phyloP scores from a whole-genome alignment of 2,888 invertebrate species.

The Colostygia pectinataria region DNA sequence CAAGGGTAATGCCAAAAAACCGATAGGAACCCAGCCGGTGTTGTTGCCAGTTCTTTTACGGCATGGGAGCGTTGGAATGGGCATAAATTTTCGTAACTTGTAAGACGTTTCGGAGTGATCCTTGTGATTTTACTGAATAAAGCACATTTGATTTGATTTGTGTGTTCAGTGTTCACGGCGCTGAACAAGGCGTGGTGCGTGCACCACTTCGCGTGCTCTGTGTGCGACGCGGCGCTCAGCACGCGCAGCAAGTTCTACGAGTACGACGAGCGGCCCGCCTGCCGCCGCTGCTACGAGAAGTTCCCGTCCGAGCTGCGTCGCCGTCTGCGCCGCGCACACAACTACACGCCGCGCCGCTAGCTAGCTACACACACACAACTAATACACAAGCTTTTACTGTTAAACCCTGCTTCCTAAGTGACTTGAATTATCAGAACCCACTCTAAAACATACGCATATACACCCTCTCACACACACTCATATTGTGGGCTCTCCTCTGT shows the following conservation, averaged over 20 bases:
- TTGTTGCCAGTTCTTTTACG: too few species aligned
- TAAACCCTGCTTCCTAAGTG: too few species aligned
- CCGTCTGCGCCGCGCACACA: constrained; percentile 94
- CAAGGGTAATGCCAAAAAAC: too few species aligned
- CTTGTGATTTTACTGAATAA: too few species aligned
- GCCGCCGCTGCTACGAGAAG: constrained; percentile 98
- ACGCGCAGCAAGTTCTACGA: constrained; percentile 99
- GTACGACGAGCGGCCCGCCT: constrained; percentile 98
- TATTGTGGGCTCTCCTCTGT: too few species aligned
- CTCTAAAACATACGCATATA: neutral
- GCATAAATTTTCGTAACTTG: too few species aligned
- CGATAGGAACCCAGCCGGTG: too few species aligned
- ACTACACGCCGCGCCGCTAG: constrained; percentile 85
- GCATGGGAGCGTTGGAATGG: too few species aligned
- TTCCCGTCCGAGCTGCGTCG: constrained; percentile 97
- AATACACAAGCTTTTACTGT: too few species aligned
- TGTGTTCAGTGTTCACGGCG: constrained; percentile 93
- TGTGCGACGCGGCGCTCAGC: constrained; percentile 97
- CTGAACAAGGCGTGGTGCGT: constrained; percentile 99
- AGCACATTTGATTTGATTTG: neutral
- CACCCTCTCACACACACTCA: neutral
- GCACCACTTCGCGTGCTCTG: constrained; percentile 98
- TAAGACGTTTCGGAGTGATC: too few species aligned
- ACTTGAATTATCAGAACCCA: too few species aligned
- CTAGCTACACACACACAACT: too few species aligned